Percentiles rank a stretch among this genome's conserved stretches.
phyloP scores from a whole-genome alignment of 2,797 vertebrate species.

The Dryobates pubescens region DNA sequence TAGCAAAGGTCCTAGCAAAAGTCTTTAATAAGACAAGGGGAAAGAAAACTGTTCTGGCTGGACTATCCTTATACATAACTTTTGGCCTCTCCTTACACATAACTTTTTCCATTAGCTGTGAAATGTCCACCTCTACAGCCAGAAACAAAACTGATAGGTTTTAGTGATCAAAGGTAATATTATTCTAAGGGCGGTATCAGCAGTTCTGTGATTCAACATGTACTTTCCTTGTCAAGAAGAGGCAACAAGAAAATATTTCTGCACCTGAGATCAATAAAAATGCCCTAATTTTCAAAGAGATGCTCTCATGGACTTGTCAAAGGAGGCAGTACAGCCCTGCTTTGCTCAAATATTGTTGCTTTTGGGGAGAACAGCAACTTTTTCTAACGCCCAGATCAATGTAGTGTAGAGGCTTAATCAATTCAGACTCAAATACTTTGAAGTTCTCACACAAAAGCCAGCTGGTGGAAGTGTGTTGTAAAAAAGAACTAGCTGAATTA shows the following conservation, averaged over 20 bases:
- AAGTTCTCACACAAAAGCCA: conserved; percentile 67
- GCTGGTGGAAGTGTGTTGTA: conserved; percentile 47
- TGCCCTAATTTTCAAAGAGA: conserved; percentile 15
- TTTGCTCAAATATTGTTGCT: conserved; percentile 55
- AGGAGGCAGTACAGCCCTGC: conserved; percentile 33
- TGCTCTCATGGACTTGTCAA: neutral
- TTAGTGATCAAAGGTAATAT: neutral
- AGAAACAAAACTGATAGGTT: conserved; percentile 25
- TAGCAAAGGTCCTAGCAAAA: conserved; percentile 5
- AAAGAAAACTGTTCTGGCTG: neutral
- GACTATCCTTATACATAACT: neutral
- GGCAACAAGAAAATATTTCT: conserved; percentile 26
- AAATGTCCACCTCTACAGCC: conserved; percentile 26
- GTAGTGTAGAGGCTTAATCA: conserved; percentile 60
- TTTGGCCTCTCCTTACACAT: neutral
- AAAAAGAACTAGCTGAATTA: conserved; percentile 59
- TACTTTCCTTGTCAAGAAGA: conserved; percentile 37
- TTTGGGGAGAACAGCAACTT: conserved; percentile 56
- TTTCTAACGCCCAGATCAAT: conserved; percentile 64
- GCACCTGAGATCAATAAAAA: conserved; percentile 55
- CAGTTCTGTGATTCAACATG: conserved; percentile 9
- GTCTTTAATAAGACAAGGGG: neutral
- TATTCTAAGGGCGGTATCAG: conserved; percentile 25
- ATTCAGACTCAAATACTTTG: conserved; percentile 68
- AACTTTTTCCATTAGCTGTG: neutral